phyloP scores from a whole-genome alignment of 2,888 invertebrate species.

The Hymenopus coronatus region DNA sequence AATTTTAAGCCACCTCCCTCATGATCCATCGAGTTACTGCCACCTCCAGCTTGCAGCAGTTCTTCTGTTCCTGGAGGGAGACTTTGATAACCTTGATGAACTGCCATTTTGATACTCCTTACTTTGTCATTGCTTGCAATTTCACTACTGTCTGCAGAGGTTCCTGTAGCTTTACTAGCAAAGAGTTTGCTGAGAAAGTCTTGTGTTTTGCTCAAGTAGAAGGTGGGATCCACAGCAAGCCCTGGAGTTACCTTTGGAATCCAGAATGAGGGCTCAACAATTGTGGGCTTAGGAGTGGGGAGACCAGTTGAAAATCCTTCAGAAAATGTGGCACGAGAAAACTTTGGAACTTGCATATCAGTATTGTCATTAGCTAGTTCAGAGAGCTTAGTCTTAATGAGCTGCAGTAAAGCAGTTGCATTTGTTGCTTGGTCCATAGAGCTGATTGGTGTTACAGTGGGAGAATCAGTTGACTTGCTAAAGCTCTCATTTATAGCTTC shows the following conservation, averaged over 20 bases:
- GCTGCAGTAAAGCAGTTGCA: conserved; percentile 42
- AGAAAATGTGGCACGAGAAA: background rate
- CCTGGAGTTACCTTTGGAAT: conserved; percentile 34
- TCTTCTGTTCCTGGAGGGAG: conserved; percentile 45
- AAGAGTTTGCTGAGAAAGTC: conserved; percentile 3
- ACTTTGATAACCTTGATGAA: conserved; percentile 46
- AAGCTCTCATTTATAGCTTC: conserved; percentile 34
- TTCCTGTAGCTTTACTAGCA: conserved; percentile 32
- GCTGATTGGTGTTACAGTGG: background rate
- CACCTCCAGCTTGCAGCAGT: conserved; percentile 44
- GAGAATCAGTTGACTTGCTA: background rate
- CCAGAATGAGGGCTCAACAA: conserved; percentile 38
- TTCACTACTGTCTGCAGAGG: conserved; percentile 25
- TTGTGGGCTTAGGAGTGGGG: conserved; percentile 31
- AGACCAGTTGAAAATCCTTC: background rate
- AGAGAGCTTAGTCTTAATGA: conserved; percentile 40
- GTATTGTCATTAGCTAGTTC: conserved; percentile 30
- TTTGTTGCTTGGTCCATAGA: background rate
- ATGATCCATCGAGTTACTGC: conserved; percentile 42
- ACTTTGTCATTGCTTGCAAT: background rate
- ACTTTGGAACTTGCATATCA: background rate
- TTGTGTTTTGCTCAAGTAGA: conserved; percentile 6
- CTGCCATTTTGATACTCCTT: conserved; percentile 41
- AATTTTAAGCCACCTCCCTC: conserved; percentile 44
- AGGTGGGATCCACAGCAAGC: conserved; percentile 33